phyloP scores from a whole-genome alignment of 2,113 vertebrate species.

The Mustela lutreola region DNA sequence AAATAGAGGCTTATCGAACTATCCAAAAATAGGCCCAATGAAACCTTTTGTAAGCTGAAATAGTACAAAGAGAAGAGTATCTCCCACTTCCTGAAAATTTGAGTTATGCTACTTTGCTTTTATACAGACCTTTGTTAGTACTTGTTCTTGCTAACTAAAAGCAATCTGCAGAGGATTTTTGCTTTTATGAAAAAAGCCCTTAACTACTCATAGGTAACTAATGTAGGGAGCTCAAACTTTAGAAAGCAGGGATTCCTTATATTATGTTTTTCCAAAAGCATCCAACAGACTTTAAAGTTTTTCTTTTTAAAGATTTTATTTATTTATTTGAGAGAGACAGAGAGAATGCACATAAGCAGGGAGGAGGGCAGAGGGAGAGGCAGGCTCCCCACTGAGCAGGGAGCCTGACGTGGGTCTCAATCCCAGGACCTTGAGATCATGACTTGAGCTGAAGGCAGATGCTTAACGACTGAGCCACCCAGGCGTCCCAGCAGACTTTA shows the following conservation, averaged over 20 bases:
- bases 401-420: rapidly evolving
- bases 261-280: background rate
- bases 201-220: background rate
- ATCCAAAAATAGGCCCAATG: background rate
- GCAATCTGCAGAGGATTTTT: background rate
- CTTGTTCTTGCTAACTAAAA: background rate
- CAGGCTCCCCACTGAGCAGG: no score
- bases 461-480: no score
- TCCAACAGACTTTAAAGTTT: background rate
- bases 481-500: background rate
- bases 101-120: background rate
- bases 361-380: no score
- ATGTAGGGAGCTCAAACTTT: background rate
- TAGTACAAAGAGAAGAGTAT: background rate
- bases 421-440: no score
- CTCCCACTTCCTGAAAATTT: background rate
- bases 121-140: background rate
- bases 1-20: background rate
- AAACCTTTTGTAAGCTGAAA: background rate
- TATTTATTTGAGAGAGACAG: no score
- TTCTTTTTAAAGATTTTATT: no score
- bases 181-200: background rate
- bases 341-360: no score
- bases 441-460: no score
- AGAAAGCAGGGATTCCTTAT: background rate